phyloP scores from a whole-genome alignment of 2,113 vertebrate genomes.

The Petaurus breviceps region DNA sequence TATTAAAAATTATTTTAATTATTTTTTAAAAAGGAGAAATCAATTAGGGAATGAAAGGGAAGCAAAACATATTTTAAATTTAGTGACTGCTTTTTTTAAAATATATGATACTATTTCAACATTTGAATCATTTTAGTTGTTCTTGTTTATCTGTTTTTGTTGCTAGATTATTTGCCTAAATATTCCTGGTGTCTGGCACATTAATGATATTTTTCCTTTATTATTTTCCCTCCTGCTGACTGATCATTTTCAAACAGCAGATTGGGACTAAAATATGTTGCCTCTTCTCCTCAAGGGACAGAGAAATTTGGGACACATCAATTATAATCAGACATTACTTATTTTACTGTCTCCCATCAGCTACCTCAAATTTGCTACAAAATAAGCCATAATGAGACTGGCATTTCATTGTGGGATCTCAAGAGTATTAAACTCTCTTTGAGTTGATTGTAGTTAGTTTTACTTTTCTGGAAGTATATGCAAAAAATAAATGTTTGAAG shows the following conservation, averaged over 20 bases:
- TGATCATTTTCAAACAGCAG: conserved; percentile 28
- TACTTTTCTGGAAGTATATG: conserved; percentile 35
- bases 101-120: neutral
- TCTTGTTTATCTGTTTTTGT: conserved; percentile 30
- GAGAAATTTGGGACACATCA: conserved; percentile 29
- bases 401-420: conserved; percentile 35
- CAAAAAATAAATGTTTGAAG: conserved; percentile 22
- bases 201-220: conserved; percentile 2
- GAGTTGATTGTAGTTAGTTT: conserved; percentile 41
- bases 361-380: conserved; percentile 8
- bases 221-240: neutral
- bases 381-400: neutral
- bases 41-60: no score
- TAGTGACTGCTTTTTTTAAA: conserved; percentile 15
- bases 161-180: neutral
- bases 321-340: conserved; percentile 15
- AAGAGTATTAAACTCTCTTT: conserved; percentile 38
- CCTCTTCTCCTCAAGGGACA: neutral
- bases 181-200: conserved; percentile 20
- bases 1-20: no score
- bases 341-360: neutral
- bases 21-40: no score
- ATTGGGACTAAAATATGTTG: neutral
- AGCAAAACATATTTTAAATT: no score
- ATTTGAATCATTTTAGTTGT: neutral